Percentiles rank a stretch among this genome's conserved stretches.
Evolutionary conservation across 2,888 invertebrate genomes (phyloP).

Genomic region (Plusia festucae): DNA sequence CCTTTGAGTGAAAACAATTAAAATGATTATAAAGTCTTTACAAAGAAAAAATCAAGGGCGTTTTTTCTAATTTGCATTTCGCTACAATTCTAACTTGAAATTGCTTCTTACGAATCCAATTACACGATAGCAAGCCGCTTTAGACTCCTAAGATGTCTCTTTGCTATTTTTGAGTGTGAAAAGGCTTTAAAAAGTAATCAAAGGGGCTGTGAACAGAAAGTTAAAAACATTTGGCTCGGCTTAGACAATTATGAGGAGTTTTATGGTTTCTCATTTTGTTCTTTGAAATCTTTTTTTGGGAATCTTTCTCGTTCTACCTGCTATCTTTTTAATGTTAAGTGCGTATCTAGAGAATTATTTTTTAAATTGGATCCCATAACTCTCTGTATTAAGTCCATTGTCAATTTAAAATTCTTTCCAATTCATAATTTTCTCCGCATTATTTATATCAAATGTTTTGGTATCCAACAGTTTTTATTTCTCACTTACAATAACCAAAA

Average conservation of each 20-base stretch:
- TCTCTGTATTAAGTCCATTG: background rate
- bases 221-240: conserved; percentile 79
- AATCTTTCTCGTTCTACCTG: conserved; percentile 55
- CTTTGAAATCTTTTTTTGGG: conserved; percentile 69
- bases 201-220: conserved; percentile 76
- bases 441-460: background rate
- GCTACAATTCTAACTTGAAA: conserved; percentile 70
- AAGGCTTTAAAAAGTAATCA: conserved; percentile 86
- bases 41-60: conserved; percentile 54
- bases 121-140: conserved; percentile 76
- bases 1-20: conserved; percentile 63
- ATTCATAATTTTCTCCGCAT: background rate
- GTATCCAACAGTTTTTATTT: background rate
- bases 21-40: conserved; percentile 56
- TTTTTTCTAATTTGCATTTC: conserved; percentile 73
- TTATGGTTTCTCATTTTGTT: conserved; percentile 81
- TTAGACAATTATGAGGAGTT: conserved; percentile 78
- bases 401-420: background rate
- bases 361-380: conserved; percentile 28
- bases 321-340: conserved; percentile 34
- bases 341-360: conserved; percentile 15
- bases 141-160: conserved; percentile 74
- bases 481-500: conserved; percentile 10
- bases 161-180: conserved; percentile 77
- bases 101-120: conserved; percentile 79